These are phyloP conservation scores for Poeciliopsis retropinna DNA, from an alignment of 2,113 vertebrate species.

Conservation along the genomic window DNA sequence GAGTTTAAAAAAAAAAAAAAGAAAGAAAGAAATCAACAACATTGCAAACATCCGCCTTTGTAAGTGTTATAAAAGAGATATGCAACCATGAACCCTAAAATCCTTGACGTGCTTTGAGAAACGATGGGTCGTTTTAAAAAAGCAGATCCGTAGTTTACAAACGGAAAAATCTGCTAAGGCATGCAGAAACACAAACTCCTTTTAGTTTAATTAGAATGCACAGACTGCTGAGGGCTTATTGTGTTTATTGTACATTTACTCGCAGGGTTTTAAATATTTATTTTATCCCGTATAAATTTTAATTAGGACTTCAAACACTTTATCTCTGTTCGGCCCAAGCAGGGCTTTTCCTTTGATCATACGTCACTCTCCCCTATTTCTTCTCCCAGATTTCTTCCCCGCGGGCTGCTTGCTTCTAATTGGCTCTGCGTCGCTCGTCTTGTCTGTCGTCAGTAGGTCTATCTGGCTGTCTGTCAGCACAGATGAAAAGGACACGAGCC, in stretches of 20 bases:
- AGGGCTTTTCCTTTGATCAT: constrained; percentile 76
- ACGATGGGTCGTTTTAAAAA: constrained; percentile 51
- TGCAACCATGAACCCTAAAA: constrained; percentile 27
- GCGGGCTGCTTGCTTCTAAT: constrained; percentile 70
- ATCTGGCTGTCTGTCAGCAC: constrained; percentile 57
- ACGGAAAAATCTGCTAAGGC: constrained; percentile 62
- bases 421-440: constrained; percentile 61
- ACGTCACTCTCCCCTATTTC: constrained; percentile 59
- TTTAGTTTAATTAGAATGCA: constrained; percentile 55
- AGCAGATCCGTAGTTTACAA: constrained; percentile 54
- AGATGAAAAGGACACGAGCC: constrained; percentile 69
- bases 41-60: not conserved
- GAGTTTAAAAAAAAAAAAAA: not conserved
- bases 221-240: constrained; percentile 49
- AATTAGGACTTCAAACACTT: constrained; percentile 80
- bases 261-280: constrained; percentile 67
- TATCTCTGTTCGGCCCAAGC: constrained; percentile 53
- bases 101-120: constrained; percentile 20
- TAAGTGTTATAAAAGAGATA: not conserved
- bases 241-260: constrained; percentile 74
- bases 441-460: constrained; percentile 56
- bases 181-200: constrained; percentile 62
- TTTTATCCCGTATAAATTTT: constrained; percentile 75
- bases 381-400: constrained; percentile 58
- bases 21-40: not conserved